phyloP scores from a whole-genome alignment of 2,797 vertebrate species.

The Corythornis leucogaster region DNA sequence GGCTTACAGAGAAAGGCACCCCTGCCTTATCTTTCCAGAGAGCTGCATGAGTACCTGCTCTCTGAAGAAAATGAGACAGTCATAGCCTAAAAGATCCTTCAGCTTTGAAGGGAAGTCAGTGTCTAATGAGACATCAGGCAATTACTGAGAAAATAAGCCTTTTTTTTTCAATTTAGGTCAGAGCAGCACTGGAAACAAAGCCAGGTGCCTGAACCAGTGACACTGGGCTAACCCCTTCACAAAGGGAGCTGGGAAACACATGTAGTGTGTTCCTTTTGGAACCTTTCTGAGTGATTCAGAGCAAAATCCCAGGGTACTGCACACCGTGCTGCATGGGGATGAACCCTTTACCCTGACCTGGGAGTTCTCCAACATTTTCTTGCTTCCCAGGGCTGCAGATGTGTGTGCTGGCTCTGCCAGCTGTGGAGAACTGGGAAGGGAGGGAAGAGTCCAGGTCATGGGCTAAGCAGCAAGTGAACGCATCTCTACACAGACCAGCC shows the following conservation, averaged over 20 bases:
- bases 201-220: not conserved
- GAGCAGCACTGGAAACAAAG: not conserved
- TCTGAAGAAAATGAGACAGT: not conserved
- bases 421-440: not conserved
- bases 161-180: too few species aligned
- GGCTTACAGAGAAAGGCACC: not conserved
- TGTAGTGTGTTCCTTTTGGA: rapidly evolving
- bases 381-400: not conserved
- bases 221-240: not conserved
- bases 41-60: not conserved
- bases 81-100: not conserved
- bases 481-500: slow-evolving; percentile 76
- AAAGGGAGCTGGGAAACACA: not conserved
- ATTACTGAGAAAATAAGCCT: not conserved
- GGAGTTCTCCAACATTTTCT: not conserved
- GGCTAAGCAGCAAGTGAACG: slow-evolving; percentile 79
- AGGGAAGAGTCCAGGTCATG: slow-evolving; percentile 53
- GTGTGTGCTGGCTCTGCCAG: not conserved
- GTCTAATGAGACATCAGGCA: not conserved
- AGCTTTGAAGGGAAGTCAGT: not conserved
- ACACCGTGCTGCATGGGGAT: not conserved
- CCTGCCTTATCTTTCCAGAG: not conserved
- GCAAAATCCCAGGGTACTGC: not conserved
- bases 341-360: not conserved
- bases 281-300: rapidly evolving